These are phyloP conservation scores for Epinephelus coioides DNA, from an alignment of 2,797 vertebrate species.

Conservation along the genomic window DNA sequence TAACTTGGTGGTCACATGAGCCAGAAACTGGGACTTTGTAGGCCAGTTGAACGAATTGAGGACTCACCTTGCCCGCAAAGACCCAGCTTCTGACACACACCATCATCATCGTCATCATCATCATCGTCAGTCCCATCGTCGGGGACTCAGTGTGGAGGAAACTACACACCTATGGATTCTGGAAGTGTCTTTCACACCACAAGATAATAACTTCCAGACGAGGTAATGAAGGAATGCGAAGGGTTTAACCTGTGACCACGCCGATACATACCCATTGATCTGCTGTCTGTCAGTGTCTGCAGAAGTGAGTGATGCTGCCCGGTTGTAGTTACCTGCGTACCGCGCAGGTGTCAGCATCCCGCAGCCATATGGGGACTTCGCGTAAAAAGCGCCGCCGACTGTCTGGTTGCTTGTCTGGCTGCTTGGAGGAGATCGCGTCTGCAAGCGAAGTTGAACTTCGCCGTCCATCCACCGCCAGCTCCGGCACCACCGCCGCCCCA, in stretches of 20 bases:
- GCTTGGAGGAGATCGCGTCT: slow-evolving; percentile 62
- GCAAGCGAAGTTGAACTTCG: slow-evolving; percentile 81
- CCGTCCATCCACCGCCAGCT: slow-evolving; percentile 64
- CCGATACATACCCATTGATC: slow-evolving; percentile 65
- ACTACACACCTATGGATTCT: slow-evolving; percentile 22
- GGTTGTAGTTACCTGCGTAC: slow-evolving; percentile 59
- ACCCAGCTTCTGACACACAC: slow-evolving; percentile 92
- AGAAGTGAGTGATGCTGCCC: slow-evolving; percentile 51
- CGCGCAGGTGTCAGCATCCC: slow-evolving; percentile 78
- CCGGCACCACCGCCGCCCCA: slow-evolving; percentile 64
- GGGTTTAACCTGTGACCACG: background rate
- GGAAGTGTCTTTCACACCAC: slow-evolving; percentile 6
- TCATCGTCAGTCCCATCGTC: slow-evolving; percentile 17
- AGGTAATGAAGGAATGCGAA: background rate
- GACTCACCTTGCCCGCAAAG: slow-evolving; percentile 99
- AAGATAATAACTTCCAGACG: slow-evolving; percentile 9
- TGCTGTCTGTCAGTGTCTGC: slow-evolving; percentile 31
- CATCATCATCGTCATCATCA: slow-evolving; percentile 40
- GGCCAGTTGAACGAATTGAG: slow-evolving; percentile 95
- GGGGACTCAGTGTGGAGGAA: slow-evolving; percentile 14
- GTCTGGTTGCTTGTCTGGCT: slow-evolving; percentile 62
- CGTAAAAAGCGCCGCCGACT: slow-evolving; percentile 52
- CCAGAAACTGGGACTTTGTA: slow-evolving; percentile 99
- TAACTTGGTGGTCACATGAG: slow-evolving; percentile 83
- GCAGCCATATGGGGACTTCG: slow-evolving; percentile 53